Conservation (phyloP, 1,140 invertebrate genomes). For the Procambarus clarkii region DNA sequence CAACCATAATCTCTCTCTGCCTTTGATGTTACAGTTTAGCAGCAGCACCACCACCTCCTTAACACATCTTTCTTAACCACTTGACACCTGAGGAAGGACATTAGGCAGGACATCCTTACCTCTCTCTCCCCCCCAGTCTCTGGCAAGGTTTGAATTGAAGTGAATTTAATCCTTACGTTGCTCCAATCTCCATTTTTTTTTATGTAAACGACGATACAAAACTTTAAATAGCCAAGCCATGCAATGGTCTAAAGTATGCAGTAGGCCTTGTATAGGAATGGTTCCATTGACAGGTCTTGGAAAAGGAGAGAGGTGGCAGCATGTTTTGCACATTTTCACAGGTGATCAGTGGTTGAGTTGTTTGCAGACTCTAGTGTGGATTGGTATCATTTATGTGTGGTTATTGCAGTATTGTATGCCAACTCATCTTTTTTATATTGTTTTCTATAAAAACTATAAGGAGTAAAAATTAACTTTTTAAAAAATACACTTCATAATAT, state of each 20-base stretch:
- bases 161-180: no score
- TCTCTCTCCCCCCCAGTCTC: no score
- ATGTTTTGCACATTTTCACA: background rate
- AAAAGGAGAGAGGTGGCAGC: background rate
- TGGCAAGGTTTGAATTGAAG: no score
- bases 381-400: slow-evolving; percentile 17
- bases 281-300: background rate
- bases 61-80: background rate
- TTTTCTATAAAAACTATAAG: background rate
- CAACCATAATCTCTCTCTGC: background rate
- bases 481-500: background rate
- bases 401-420: background rate
- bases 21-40: background rate
- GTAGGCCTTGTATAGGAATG: background rate
- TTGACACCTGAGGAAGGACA: background rate
- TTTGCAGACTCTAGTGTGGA: background rate
- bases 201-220: no score
- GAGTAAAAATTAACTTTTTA: background rate
- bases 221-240: no score
- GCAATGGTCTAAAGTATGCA: no score
- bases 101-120: no score
- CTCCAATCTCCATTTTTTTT: no score
- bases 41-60: background rate
- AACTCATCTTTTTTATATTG: background rate
- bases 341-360: background rate